Evolutionary conservation across 2,113 vertebrate species (phyloP).

Genomic region (Gnathochromis pfefferi): DNA sequence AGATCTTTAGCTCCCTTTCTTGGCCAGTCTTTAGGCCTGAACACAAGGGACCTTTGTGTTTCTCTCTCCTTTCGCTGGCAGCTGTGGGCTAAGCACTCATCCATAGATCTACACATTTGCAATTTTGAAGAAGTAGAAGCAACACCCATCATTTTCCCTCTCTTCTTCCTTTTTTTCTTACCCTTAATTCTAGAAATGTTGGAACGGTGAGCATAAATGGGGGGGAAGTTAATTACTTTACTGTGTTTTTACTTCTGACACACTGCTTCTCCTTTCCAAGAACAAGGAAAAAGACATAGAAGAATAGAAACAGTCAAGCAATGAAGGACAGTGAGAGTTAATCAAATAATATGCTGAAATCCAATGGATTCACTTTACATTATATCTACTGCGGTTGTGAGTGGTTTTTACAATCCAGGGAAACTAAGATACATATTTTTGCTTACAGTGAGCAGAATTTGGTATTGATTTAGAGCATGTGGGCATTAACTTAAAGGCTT

Average conservation of each 20-base stretch:
- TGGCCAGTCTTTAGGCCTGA: conserved; percentile 50
- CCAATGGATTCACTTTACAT: conserved; percentile 33
- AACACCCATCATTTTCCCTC: conserved; percentile 26
- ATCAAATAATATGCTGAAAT: conserved; percentile 6
- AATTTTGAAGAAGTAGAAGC: conserved; percentile 41
- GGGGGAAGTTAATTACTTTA: conserved; percentile 41
- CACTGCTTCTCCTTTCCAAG: conserved; percentile 10
- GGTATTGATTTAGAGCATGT: conserved; percentile 52
- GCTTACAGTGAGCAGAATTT: conserved; percentile 40
- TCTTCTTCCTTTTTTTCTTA: not conserved
- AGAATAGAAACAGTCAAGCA: not conserved
- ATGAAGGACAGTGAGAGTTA: conserved; percentile 5
- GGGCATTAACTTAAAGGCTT: conserved; percentile 56
- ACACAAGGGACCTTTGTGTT: conserved; percentile 63
- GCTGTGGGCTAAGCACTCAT: conserved; percentile 60
- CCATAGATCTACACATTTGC: conserved; percentile 57
- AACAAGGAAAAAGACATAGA: not conserved
- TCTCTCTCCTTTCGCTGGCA: conserved; percentile 60
- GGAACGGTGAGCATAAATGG: conserved; percentile 20
- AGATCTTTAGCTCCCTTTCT: conserved; percentile 57
- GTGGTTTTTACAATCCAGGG: conserved; percentile 44
- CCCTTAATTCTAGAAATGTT: conserved; percentile 40
- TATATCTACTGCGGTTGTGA: conserved; percentile 37
- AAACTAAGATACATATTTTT: conserved; percentile 50
- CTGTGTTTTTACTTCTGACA: conserved; percentile 29